Conservation (phyloP, 1,140 invertebrate species). For the Agrilus planipennis region DNA sequence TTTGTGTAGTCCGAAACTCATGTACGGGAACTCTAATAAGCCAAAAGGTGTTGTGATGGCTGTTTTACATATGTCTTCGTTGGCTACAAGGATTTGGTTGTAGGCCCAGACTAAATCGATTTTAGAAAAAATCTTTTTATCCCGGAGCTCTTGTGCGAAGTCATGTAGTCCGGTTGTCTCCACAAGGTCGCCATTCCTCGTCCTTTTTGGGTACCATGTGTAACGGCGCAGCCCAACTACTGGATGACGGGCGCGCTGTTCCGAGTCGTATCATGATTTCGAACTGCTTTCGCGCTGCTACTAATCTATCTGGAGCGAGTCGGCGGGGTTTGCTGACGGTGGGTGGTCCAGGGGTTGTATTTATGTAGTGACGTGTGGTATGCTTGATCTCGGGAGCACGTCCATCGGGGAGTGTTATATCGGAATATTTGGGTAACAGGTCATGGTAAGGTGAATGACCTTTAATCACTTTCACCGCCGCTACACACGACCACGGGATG, state of each 20-base stretch:
- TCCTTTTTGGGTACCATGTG: slow-evolving; percentile 33
- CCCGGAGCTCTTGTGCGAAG: slow-evolving; percentile 24
- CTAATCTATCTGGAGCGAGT: slow-evolving; percentile 9
- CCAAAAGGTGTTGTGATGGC: slow-evolving; percentile 29
- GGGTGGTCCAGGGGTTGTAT: not conserved
- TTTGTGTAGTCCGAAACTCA: slow-evolving; percentile 36
- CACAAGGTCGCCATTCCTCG: slow-evolving; percentile 28
- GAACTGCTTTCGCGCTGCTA: slow-evolving; percentile 21
- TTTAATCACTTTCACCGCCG: not conserved
- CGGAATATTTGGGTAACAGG: slow-evolving; percentile 2
- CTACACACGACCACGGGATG: not conserved
- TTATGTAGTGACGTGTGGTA: not conserved
- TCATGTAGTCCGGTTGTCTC: slow-evolving; percentile 34
- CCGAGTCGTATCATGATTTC: slow-evolving; percentile 12
- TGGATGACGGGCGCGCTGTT: slow-evolving; percentile 24
- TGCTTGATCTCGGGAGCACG: not conserved
- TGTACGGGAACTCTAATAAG: slow-evolving; percentile 30
- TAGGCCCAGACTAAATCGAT: slow-evolving; percentile 39
- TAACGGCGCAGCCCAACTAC: slow-evolving; percentile 32
- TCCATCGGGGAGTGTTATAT: slow-evolving; percentile 1
- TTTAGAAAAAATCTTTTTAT: slow-evolving; percentile 29
- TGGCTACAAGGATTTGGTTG: slow-evolving; percentile 32
- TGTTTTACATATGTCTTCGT: slow-evolving; percentile 30
- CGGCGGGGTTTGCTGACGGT: not conserved
- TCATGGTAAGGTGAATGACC: slow-evolving; percentile 2